Evolutionary conservation across 2,888 invertebrate species (phyloP).

Genomic region (Onchidella celtica): DNA sequence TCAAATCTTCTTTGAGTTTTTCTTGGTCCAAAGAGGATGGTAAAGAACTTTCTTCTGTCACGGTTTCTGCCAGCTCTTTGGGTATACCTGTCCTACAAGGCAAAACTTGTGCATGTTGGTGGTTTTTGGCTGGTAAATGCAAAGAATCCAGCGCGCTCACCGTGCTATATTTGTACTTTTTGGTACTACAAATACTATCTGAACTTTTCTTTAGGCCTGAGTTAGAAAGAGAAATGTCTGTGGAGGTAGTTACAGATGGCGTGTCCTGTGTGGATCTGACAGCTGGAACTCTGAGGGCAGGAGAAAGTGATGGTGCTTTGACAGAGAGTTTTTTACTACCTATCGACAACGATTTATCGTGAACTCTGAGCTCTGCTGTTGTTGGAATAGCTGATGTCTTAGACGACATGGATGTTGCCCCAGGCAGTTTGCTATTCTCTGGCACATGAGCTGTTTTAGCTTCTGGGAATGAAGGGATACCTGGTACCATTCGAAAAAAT

Average conservation of each 20-base stretch:
- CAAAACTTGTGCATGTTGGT: neutral
- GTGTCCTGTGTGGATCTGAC: constrained; percentile 18
- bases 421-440: neutral
- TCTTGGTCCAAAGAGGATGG: neutral
- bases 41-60: neutral
- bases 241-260: neutral
- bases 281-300: constrained; percentile 32
- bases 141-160: neutral
- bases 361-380: neutral
- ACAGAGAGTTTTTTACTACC: neutral
- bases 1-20: neutral
- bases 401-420: neutral
- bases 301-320: neutral
- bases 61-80: neutral
- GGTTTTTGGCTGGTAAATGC: neutral
- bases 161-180: constrained; percentile 27
- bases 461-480: constrained; percentile 30
- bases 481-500: constrained; percentile 49
- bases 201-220: neutral
- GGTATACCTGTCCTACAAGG: neutral
- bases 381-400: neutral
- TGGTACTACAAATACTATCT: constrained; percentile 1
- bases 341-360: constrained; percentile 21
- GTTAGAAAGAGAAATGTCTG: neutral
- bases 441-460: neutral